Percentiles rank a stretch among this genome's conserved stretches.
Evolutionary conservation across 2,113 vertebrate species (phyloP).

Genomic region (Gorsachius goisagi): DNA sequence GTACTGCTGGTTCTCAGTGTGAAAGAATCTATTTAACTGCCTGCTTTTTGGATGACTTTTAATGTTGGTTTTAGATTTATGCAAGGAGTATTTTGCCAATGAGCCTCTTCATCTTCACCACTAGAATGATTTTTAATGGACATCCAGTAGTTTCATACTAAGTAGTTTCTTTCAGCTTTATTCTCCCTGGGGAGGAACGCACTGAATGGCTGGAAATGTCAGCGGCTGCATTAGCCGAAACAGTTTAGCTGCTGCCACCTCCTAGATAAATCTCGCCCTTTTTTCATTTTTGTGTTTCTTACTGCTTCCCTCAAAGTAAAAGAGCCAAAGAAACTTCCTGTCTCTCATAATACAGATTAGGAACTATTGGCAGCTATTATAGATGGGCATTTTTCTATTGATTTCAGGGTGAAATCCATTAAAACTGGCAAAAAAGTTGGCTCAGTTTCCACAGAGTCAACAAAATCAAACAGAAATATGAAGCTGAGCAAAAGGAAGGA

Average conservation of each 20-base stretch:
- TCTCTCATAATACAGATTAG: slow-evolving; percentile 27
- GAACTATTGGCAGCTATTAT: slow-evolving; percentile 27
- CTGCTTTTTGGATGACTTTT: slow-evolving; percentile 35
- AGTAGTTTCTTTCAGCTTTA: slow-evolving; percentile 53
- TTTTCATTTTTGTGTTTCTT: slow-evolving; percentile 26
- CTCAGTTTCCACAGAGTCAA: neutral
- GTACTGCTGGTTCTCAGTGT: slow-evolving; percentile 24
- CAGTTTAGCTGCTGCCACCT: slow-evolving; percentile 44
- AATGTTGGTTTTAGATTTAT: slow-evolving; percentile 51
- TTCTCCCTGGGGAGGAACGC: slow-evolving; percentile 33
- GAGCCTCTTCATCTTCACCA: slow-evolving; percentile 55
- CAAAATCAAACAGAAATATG: slow-evolving; percentile 8
- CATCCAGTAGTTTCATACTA: slow-evolving; percentile 50
- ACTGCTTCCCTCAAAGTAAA: slow-evolving; percentile 27
- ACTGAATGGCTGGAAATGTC: slow-evolving; percentile 54
- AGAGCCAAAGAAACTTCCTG: slow-evolving; percentile 39
- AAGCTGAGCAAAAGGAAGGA: neutral
- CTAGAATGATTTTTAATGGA: slow-evolving; percentile 58
- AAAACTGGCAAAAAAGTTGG: slow-evolving; percentile 23
- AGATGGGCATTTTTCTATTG: slow-evolving; percentile 10
- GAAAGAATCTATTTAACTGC: slow-evolving; percentile 54
- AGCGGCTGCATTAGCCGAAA: slow-evolving; percentile 26
- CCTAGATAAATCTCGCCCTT: slow-evolving; percentile 45
- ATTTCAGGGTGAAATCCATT: neutral
- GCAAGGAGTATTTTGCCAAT: slow-evolving; percentile 42